phyloP scores from a whole-genome alignment of 2,113 vertebrate species.

The Riparia riparia region DNA sequence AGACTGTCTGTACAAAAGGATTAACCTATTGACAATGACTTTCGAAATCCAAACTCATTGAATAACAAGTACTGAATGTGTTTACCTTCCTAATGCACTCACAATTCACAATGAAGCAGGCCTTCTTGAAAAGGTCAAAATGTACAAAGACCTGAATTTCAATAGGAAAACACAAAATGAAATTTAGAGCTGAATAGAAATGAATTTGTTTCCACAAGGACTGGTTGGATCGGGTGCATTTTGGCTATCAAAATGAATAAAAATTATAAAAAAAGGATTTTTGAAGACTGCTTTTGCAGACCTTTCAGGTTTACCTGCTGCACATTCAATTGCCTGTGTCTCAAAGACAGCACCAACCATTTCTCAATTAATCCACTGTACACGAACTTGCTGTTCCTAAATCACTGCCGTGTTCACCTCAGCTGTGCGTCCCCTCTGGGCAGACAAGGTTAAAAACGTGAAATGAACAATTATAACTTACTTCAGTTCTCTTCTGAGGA shows the following conservation, averaged over 20 bases:
- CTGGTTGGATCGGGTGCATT: not conserved
- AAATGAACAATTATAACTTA: not conserved
- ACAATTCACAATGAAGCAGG: slow-evolving; percentile 77
- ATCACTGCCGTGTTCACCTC: not conserved
- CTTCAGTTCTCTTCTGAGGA: not conserved
- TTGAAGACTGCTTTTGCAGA: not conserved
- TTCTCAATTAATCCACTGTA: not conserved
- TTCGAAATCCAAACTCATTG: slow-evolving; percentile 77
- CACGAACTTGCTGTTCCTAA: not conserved
- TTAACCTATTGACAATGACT: slow-evolving; percentile 84
- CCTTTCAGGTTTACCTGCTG: not conserved
- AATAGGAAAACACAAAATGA: slow-evolving; percentile 65
- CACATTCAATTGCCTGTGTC: not conserved
- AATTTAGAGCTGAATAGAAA: slow-evolving; percentile 4
- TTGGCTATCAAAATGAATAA: not conserved
- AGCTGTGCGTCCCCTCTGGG: not conserved
- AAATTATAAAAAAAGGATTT: not conserved
- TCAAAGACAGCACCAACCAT: not conserved
- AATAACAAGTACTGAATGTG: slow-evolving; percentile 80
- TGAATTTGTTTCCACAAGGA: slow-evolving; percentile 23
- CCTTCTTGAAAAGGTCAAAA: slow-evolving; percentile 81
- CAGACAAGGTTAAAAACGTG: not conserved
- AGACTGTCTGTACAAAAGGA: slow-evolving; percentile 77
- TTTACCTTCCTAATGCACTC: slow-evolving; percentile 83
- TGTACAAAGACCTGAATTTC: slow-evolving; percentile 75